Evolutionary conservation across 1,140 invertebrate genomes (phyloP), one percentile per base, ranked within the genome.

Genomic region (Papilio xuthus): DNA sequence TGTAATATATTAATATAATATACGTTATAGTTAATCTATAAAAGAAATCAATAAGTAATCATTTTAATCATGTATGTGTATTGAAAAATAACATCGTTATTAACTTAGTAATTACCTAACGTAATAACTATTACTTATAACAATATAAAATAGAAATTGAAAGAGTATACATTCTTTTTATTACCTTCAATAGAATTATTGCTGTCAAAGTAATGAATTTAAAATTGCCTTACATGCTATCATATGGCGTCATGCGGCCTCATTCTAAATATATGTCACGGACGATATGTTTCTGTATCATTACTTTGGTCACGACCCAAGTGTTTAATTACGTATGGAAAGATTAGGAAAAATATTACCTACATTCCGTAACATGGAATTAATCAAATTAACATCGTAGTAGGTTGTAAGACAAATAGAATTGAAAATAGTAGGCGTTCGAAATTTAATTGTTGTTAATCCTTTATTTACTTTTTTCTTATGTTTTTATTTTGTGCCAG

Each of bases 241-340:
- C 37, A 41, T 76, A n/a, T 32, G 53, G 32, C 37, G 74, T 76
- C 74, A 76, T 76, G 32, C 42, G 74, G 53, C 50, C 74, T 76
- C 74, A 76, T 76, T 76, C 28, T 32, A 63, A 76, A 73, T 41
- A 76, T 76, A 32, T 76, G 74, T 76, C 74, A 76, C 74, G 74
- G 74, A 76, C 74, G 53, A 56, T 28, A 73, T 32, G 50, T 28
- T 76, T 63, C 50, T 76, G n/a, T 20, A 76, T 63, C 53, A 60
- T 56, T 71, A 71, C 71, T 44, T 41, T 73, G 50, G 53, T 63
- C 32, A 76, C 28, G 18, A 28, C 13, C 18, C n/a, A 18, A 60
- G 56, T 74, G 47, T 60, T 56, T 76, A 76, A 76, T 60, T 60
- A 76, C 18, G 7, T 20, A 18, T 7, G 23, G 28, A 41, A 76